Conservation (phyloP, 2,113 vertebrate species). For the Heterocephalus glaber region DNA sequence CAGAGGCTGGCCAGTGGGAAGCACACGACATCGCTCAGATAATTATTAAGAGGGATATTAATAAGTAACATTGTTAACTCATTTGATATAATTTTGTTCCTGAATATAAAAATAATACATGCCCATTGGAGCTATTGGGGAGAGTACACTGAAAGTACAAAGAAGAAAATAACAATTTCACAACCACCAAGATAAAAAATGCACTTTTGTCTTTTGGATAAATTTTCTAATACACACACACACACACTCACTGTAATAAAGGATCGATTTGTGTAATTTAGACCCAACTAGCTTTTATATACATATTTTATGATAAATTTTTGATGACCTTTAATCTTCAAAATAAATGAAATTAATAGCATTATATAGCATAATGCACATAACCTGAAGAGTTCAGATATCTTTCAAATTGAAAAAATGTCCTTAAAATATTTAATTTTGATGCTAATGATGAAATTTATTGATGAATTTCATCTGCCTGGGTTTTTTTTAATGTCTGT, state of each 20-base stretch:
- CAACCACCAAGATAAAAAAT: neutral
- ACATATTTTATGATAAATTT: neutral
- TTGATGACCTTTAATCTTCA: neutral
- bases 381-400: neutral
- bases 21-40: no score
- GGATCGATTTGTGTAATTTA: neutral
- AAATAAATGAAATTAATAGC: neutral
- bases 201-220: neutral
- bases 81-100: neutral
- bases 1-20: no score
- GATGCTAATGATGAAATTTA: neutral
- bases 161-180: neutral
- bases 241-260: neutral
- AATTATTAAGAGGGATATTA: neutral
- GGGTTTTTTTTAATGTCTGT: neutral
- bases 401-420: neutral
- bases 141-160: neutral
- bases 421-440: no score
- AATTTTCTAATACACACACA: neutral
- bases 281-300: neutral
- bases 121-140: neutral
- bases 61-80: neutral
- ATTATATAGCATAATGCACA: neutral
- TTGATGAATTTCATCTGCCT: no score
- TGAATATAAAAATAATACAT: neutral